Conservation (phyloP, 2,797 vertebrate genomes). For the Sciurus carolinensis region DNA sequence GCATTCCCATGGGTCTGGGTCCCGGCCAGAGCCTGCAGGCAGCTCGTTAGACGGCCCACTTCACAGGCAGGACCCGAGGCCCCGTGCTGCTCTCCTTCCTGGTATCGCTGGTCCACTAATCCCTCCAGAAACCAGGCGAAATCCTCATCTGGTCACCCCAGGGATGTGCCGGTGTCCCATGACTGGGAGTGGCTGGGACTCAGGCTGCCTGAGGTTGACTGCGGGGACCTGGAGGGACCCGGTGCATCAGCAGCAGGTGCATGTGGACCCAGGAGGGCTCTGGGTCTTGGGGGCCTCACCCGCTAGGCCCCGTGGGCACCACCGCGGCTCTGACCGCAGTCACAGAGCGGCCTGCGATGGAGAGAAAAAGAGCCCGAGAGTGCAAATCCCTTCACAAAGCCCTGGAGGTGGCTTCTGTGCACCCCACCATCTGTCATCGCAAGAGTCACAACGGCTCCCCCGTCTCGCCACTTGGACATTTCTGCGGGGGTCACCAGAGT, state of each 20-base stretch:
- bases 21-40: background rate
- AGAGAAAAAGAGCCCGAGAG: background rate
- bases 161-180: background rate
- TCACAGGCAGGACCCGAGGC: background rate
- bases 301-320: background rate
- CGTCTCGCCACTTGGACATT: background rate
- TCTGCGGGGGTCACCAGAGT: conserved; percentile 60
- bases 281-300: background rate
- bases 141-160: background rate
- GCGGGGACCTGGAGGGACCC: background rate
- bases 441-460: conserved; percentile 64
- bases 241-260: background rate
- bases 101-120: background rate
- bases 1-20: background rate
- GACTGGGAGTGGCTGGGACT: background rate
- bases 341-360: background rate
- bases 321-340: background rate
- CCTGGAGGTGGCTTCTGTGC: conserved; percentile 68
- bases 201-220: background rate
- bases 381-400: conserved; percentile 71
- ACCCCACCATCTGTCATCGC: conserved; percentile 76
- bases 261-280: rapidly evolving
- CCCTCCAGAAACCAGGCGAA: background rate
- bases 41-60: background rate
- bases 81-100: background rate